Evolutionary conservation across 2,113 vertebrate genomes (phyloP).

Genomic region (Hippocampus comes): DNA sequence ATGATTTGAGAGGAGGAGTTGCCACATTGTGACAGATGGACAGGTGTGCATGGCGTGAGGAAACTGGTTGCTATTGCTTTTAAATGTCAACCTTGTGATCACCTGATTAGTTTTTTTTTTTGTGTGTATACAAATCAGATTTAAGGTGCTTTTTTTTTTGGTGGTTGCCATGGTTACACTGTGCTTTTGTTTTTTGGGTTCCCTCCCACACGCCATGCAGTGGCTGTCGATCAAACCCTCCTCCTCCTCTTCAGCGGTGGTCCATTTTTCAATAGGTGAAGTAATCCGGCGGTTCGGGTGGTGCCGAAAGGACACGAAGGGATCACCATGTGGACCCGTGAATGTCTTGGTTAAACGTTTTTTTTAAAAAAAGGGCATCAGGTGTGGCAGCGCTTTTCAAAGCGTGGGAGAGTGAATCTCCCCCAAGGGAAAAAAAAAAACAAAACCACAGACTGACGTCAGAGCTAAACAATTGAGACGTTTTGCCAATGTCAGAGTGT

Average conservation of each 20-base stretch:
- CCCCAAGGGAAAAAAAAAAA: neutral
- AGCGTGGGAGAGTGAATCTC: neutral
- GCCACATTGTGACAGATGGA: neutral
- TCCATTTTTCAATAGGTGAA: neutral
- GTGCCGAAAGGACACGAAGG: neutral
- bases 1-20: neutral
- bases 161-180: constrained; percentile 70
- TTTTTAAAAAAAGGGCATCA: neutral
- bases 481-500: too few relatives aligned
- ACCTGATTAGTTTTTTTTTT: constrained; percentile 11
- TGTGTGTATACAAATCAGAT: constrained; percentile 36
- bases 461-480: too few relatives aligned
- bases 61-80: neutral
- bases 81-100: constrained; percentile 9
- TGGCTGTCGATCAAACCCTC: constrained; percentile 42
- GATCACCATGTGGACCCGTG: neutral
- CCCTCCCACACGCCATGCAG: constrained; percentile 45
- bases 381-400: neutral
- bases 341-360: neutral
- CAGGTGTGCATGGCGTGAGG: neutral
- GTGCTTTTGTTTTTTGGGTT: constrained; percentile 51
- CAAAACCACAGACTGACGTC: too few relatives aligned
- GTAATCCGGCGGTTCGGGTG: neutral
- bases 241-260: neutral
- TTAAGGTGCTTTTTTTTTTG: constrained; percentile 68